Percentiles rank a stretch among this genome's conserved stretches.
Conservation (phyloP, 2,888 invertebrate species). For the Tetanocera ferruginea region DNA sequence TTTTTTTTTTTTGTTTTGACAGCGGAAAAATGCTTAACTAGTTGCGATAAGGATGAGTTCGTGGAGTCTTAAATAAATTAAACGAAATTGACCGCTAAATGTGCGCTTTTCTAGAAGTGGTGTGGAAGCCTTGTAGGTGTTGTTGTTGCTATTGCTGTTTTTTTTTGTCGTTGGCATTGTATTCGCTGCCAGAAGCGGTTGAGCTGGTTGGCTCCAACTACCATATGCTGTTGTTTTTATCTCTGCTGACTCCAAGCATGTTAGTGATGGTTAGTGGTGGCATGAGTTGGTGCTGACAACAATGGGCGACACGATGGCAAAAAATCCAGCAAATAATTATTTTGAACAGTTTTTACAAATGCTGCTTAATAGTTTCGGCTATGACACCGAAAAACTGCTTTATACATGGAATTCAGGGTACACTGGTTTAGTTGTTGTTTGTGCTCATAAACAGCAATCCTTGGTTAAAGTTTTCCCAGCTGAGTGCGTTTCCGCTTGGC, state of each 20-base stretch:
- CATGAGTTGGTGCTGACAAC: neutral
- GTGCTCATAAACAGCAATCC: neutral
- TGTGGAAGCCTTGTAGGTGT: neutral
- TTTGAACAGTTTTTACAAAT: neutral
- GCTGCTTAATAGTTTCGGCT: too few species aligned
- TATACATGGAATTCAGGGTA: too few species aligned
- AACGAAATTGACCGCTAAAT: too few species aligned
- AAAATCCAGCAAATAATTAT: neutral
- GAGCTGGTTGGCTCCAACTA: neutral
- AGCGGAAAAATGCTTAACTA: too few species aligned
- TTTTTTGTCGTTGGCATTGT: neutral
- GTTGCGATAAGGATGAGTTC: too few species aligned
- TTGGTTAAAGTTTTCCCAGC: neutral
- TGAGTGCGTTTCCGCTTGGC: neutral
- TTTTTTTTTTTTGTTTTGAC: too few species aligned
- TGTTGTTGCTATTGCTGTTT: neutral
- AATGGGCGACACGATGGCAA: slow-evolving; percentile 18
- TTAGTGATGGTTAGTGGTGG: neutral
- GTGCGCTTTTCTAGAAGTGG: too few species aligned
- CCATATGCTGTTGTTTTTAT: neutral
- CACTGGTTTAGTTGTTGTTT: too few species aligned
- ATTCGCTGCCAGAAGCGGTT: neutral
- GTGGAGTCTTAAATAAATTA: too few species aligned
- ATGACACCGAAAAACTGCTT: too few species aligned
- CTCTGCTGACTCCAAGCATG: neutral